Evolutionary conservation across 2,797 vertebrate species (phyloP).

Genomic region (Pagetopsis macropterus): DNA sequence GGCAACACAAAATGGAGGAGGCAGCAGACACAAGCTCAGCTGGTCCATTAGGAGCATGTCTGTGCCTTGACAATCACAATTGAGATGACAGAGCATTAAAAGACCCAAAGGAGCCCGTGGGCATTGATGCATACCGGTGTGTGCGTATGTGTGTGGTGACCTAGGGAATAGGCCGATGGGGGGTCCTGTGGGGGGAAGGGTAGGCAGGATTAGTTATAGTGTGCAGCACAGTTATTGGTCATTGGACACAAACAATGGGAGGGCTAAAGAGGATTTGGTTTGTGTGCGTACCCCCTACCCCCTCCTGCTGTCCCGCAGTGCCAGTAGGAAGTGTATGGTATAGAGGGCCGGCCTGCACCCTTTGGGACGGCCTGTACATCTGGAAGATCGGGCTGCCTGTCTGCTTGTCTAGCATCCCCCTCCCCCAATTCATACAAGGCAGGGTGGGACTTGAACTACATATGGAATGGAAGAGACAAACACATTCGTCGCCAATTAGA

Average conservation of each 20-base stretch:
- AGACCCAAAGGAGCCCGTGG: constrained; percentile 74
- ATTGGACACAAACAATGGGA: constrained; percentile 84
- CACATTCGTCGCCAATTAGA: constrained; percentile 60
- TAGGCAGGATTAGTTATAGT: constrained; percentile 78
- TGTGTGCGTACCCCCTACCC: constrained; percentile 65
- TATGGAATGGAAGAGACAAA: constrained; percentile 67
- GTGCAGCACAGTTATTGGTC: constrained; percentile 82
- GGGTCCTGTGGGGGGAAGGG: constrained; percentile 75
- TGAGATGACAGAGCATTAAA: constrained; percentile 82
- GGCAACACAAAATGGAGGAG: constrained; percentile 78
- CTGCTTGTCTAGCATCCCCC: constrained; percentile 59
- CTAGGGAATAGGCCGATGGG: constrained; percentile 73
- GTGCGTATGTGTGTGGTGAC: constrained; percentile 65
- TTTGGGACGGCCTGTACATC: constrained; percentile 72
- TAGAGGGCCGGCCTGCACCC: constrained; percentile 60
- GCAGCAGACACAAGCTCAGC: constrained; percentile 82
- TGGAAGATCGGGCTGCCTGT: constrained; percentile 72
- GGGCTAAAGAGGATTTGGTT: constrained; percentile 82
- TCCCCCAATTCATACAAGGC: constrained; percentile 40
- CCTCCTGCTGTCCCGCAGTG: constrained; percentile 68
- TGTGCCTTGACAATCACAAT: constrained; percentile 81
- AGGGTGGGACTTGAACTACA: constrained; percentile 69
- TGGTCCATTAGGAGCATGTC: constrained; percentile 81
- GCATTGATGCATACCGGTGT: constrained; percentile 71
- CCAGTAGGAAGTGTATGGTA: constrained; percentile 64